Evolutionary conservation across 2,113 vertebrate genomes (phyloP).

Genomic region (Rhinopomastus cyanomelas): DNA sequence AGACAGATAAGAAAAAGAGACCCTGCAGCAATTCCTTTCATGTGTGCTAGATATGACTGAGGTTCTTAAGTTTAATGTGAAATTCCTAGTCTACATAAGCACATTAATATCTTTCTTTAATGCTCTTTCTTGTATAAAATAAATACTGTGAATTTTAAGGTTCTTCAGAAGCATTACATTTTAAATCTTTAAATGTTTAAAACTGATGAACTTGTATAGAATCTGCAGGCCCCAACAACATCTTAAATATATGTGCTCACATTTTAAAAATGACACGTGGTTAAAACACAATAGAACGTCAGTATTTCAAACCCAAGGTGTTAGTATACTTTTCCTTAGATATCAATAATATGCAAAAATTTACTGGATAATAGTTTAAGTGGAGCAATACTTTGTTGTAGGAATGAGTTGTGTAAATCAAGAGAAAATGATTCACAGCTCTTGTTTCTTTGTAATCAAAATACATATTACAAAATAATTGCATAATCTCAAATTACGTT

Average conservation of each 20-base stretch:
- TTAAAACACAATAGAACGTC: not conserved
- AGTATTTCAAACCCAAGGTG: not conserved
- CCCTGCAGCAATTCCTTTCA: not conserved
- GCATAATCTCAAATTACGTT: not conserved
- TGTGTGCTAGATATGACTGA: not conserved
- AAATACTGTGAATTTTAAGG: not conserved
- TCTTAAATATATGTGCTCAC: not conserved
- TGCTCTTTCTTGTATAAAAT: not conserved
- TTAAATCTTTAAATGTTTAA: not conserved
- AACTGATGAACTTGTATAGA: not conserved
- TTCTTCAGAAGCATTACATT: not conserved
- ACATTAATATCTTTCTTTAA: not conserved
- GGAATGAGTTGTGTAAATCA: not conserved
- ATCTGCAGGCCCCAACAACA: not conserved
- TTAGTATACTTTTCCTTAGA: not conserved
- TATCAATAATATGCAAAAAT: not conserved
- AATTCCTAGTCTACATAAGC: not conserved
- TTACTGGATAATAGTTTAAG: not conserved
- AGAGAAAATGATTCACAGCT: not conserved
- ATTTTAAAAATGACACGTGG: not conserved
- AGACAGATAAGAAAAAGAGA: not conserved
- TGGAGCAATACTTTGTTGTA: not conserved
- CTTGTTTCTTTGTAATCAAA: not conserved
- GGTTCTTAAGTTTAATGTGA: not conserved
- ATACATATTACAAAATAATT: not conserved